Evolutionary conservation across 2,797 vertebrate species (phyloP), one percentile per base, ranked within the genome.

Genomic region (Cynopterus sphinx): DNA sequence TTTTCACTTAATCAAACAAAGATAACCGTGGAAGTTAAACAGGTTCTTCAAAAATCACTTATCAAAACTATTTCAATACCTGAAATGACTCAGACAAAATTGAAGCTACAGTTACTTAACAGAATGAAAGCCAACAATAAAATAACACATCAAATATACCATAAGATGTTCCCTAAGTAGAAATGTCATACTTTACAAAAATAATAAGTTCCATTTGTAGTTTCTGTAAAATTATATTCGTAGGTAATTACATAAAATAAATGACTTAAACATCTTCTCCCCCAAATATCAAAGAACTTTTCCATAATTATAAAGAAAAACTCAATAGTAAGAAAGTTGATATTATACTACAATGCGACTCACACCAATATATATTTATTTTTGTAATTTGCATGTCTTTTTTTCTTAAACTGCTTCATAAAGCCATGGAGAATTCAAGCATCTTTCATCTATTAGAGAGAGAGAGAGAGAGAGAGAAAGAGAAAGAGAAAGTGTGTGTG

Each of bases 191-290:
- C 22, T 87, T 92, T 68, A 53, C 16, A 78, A 88, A 71, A 57
- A 55, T 79, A 89, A 11, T 43, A 61, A 75, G 31, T 90, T 86
- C 7, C 33, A 55, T 86, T 79, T 85, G 65, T 84, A 31, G 26
- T 71, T 84, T 89, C 36, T 84, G 28, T 84, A 92, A 95, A 95
- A 71, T 92, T 49, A 89, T 19, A 57, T 84, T 71, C 55, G 21
- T 91, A 55, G 31, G 26, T 91, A 55, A 24, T 73, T 84, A 84
- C 8, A 28, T 26, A 61, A 77, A 84, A 78, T 83, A 83, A 91
- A 41, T 77, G 24, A 49, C 9, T 83, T 88, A 77, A 88, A 88
- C 16, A 15, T 46, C 2, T 55, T 53, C 33, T 84, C 46, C 28
- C 39, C 77, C n/a, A 67, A 43, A 82, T 49, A 41, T 67, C 22